Evolutionary conservation across 2,797 vertebrate species (phyloP).

Genomic region (Takifugu ocellatus): DNA sequence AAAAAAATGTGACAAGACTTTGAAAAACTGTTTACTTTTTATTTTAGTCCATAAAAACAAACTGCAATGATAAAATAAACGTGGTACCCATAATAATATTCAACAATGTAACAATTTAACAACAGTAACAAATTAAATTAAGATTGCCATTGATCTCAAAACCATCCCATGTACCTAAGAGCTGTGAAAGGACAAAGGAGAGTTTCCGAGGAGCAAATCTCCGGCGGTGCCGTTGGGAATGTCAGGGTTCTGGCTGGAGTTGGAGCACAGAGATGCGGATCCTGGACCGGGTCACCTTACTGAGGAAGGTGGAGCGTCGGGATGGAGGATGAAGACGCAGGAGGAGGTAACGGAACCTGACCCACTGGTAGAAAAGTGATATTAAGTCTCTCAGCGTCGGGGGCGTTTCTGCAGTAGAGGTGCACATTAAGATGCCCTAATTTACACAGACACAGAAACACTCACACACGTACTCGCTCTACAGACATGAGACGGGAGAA

Average conservation of each 20-base stretch:
- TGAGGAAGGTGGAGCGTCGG: slow-evolving; percentile 21
- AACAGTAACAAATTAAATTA: slow-evolving; percentile 74
- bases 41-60: slow-evolving; percentile 78
- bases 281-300: slow-evolving; percentile 41
- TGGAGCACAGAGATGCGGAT: slow-evolving; percentile 41
- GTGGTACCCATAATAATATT: slow-evolving; percentile 70
- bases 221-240: slow-evolving; percentile 60
- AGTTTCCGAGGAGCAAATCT: slow-evolving; percentile 40
- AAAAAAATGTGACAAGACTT: slow-evolving; percentile 1
- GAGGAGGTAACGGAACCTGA: slow-evolving; percentile 39
- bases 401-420: slow-evolving; percentile 60
- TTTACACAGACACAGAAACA: slow-evolving; percentile 37
- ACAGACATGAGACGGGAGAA: slow-evolving; percentile 16
- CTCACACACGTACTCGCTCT: slow-evolving; percentile 1
- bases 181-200: slow-evolving; percentile 38
- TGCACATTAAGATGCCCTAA: slow-evolving; percentile 48
- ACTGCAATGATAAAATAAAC: slow-evolving; percentile 73
- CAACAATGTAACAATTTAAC: slow-evolving; percentile 65
- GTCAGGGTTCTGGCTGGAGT: slow-evolving; percentile 52
- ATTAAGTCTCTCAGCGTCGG: slow-evolving; percentile 37
- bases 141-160: slow-evolving; percentile 62
- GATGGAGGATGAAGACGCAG: slow-evolving; percentile 24
- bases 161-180: slow-evolving; percentile 49
- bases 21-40: slow-evolving; percentile 67
- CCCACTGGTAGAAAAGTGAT: slow-evolving; percentile 41